Evolutionary conservation across 37 sponge, comb jelly and placozoan genomes (phyloP).

Genomic region (Eunapius fragilis): DNA sequence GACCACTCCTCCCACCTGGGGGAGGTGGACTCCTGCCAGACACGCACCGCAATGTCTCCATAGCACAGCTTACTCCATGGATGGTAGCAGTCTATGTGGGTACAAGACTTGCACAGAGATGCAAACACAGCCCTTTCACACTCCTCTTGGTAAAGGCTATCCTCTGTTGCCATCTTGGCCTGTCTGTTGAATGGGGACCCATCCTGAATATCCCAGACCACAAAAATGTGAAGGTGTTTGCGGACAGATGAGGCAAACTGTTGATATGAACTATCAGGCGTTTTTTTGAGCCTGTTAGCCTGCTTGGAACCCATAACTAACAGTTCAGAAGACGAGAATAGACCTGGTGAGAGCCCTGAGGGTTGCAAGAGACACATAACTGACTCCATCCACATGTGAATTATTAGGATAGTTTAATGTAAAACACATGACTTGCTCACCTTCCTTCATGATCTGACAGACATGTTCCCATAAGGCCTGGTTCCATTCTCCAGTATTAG

Average conservation of each 20-base stretch:
- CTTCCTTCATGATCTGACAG: conserved; percentile 69
- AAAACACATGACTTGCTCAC: no score
- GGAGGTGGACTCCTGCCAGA: conserved; percentile 46
- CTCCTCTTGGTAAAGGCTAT: conserved; percentile 10
- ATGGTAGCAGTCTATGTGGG: conserved; percentile 36
- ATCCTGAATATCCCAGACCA: conserved; percentile 52
- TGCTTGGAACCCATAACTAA: conserved; percentile 51
- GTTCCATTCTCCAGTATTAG: background rate
- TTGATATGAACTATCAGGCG: conserved; percentile 34
- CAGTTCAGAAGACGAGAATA: conserved; percentile 71
- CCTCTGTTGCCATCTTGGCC: background rate
- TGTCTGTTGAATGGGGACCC: background rate
- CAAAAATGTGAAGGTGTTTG: conserved; percentile 53
- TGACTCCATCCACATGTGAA: no score
- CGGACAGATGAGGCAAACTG: conserved; percentile 36
- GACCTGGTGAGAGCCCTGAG: conserved; percentile 27
- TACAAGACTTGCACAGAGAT: conserved; percentile 20
- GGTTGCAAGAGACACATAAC: background rate
- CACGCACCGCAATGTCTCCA: conserved; percentile 70
- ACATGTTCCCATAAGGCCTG: conserved; percentile 49
- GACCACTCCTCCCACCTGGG: conserved; percentile 50
- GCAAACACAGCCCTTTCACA: conserved; percentile 13
- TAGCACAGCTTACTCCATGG: conserved; percentile 39
- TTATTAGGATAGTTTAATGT: no score
- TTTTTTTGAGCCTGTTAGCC: conserved; percentile 23